Evolutionary conservation across 2,113 vertebrate species (phyloP).

Genomic region (Carettochelys insculpta): DNA sequence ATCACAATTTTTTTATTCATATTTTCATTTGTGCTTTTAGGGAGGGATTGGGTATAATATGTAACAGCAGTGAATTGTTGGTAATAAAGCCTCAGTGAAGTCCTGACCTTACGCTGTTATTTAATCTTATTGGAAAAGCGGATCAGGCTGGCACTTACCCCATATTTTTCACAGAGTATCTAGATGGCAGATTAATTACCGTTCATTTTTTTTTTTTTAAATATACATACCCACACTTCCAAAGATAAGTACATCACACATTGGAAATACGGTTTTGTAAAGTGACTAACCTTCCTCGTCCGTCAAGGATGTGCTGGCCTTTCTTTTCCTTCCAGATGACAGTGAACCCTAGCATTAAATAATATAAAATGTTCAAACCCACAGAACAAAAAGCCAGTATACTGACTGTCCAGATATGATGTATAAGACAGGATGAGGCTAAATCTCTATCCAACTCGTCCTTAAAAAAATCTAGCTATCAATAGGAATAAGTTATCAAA

Average conservation of each 20-base stretch:
- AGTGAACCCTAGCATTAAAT: constrained; percentile 71
- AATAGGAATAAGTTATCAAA: not conserved
- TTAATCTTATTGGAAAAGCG: not conserved
- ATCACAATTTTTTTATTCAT: not conserved
- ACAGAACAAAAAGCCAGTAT: not conserved
- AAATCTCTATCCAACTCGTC: not conserved
- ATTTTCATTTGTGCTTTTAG: not conserved
- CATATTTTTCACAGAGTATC: not conserved
- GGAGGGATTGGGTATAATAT: not conserved
- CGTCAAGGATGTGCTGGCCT: constrained; percentile 78
- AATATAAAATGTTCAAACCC: constrained; percentile 22
- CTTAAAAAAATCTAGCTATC: not conserved
- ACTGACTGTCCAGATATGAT: not conserved
- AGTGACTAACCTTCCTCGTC: constrained; percentile 77
- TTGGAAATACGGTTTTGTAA: not conserved
- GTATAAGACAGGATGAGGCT: not conserved
- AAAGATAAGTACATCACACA: not conserved
- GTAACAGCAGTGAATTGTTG: not conserved
- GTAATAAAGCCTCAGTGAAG: not conserved
- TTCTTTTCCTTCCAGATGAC: constrained; percentile 82
- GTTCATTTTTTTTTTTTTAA: not conserved
- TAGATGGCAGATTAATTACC: not conserved
- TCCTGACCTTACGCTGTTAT: not conserved
- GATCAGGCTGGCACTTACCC: not conserved
- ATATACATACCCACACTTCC: not conserved